Percentiles rank a stretch among this genome's conserved stretches.
phyloP scores from a whole-genome alignment of 2,888 invertebrate genomes.

The Hylaea fasciaria region DNA sequence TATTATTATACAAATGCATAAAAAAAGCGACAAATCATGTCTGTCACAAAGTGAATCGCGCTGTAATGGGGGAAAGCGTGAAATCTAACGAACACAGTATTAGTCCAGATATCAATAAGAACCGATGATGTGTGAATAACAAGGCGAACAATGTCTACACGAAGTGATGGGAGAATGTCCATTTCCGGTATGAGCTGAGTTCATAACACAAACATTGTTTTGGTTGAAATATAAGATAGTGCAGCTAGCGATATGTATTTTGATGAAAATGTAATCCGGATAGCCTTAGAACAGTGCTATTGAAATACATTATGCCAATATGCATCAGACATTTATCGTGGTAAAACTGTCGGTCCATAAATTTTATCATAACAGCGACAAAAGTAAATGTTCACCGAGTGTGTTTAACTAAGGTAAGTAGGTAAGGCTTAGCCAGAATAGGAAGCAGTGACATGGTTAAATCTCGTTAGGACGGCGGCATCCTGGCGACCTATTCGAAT shows the following conservation, averaged over 20 bases:
- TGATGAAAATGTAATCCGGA: no score
- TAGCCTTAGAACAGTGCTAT: no score
- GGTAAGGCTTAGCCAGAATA: not conserved
- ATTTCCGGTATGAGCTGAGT: slow-evolving; percentile 9
- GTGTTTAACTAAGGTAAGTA: no score
- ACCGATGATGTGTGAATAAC: slow-evolving; percentile 19
- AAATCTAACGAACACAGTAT: slow-evolving; percentile 19
- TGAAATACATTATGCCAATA: no score
- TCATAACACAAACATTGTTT: not conserved
- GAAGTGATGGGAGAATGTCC: not conserved
- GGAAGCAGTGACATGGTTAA: slow-evolving; percentile 9
- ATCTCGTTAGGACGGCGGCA: slow-evolving; percentile 37
- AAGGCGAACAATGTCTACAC: not conserved
- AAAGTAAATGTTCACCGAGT: no score
- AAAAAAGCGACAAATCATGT: slow-evolving; percentile 24
- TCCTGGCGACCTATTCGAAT: slow-evolving; percentile 31
- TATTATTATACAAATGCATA: slow-evolving; percentile 21
- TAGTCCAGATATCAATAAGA: slow-evolving; percentile 23
- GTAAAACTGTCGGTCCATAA: no score
- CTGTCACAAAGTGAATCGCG: slow-evolving; percentile 27
- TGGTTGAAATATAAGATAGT: not conserved
- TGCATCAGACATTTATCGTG: no score
- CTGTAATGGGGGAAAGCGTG: slow-evolving; percentile 29
- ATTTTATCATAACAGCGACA: no score
- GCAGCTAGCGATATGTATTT: no score